Conservation (phyloP, 1,140 invertebrate genomes). For the Magallana ariakensis region DNA sequence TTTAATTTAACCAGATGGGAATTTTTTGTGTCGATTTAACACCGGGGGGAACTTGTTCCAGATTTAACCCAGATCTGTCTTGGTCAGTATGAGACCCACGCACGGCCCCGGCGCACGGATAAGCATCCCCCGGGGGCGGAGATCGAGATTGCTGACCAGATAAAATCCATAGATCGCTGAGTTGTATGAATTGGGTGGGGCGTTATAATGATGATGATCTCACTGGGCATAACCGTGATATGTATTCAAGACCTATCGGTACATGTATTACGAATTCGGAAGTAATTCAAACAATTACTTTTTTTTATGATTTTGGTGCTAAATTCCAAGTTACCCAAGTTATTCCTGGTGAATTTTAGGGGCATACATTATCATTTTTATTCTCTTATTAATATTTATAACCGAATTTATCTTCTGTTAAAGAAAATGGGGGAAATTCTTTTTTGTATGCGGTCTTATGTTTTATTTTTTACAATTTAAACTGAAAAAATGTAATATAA, state of each 20-base stretch:
- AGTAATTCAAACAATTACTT: background rate
- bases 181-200: conserved; percentile 10
- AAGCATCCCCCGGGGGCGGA: background rate
- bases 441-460: too few species aligned
- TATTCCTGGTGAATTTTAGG: too few species aligned
- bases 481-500: too few species aligned
- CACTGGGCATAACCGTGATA: background rate
- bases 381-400: too few species aligned
- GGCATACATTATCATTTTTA: too few species aligned
- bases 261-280: background rate
- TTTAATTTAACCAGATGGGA: conserved; percentile 13
- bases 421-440: too few species aligned
- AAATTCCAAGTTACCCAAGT: too few species aligned
- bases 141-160: conserved; percentile 3
- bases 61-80: background rate
- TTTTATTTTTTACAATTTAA: too few species aligned
- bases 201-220: background rate
- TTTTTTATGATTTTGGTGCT: too few species aligned
- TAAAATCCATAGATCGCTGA: background rate
- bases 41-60: conserved; percentile 8
- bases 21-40: conserved; percentile 9
- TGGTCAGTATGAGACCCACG: background rate
- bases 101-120: background rate
- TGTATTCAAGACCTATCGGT: background rate
- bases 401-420: too few species aligned